Evolutionary conservation across 2,888 invertebrate genomes (phyloP).

Genomic region (Latrodectus hesperus): DNA sequence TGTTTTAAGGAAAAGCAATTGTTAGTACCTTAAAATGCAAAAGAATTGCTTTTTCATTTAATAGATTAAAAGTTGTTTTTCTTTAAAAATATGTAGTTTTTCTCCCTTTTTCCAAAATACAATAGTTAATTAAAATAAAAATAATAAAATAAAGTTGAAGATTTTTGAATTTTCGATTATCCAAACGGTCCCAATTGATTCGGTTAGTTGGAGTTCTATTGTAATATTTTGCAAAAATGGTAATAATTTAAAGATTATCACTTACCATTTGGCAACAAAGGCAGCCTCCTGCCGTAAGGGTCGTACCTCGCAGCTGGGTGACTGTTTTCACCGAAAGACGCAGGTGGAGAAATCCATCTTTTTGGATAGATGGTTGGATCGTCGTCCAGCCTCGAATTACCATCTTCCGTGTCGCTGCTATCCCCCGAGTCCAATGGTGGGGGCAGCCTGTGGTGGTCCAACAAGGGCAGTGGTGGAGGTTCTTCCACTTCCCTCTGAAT

Average conservation of each 20-base stretch:
- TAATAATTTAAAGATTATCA: neutral
- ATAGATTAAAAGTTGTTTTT: too few relatives aligned
- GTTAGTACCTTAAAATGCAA: too few relatives aligned
- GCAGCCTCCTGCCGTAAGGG: conserved; percentile 76
- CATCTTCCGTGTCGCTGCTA: conserved; percentile 48
- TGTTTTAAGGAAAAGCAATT: too few relatives aligned
- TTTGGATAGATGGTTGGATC: conserved; percentile 36
- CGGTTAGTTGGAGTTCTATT: too few relatives aligned
- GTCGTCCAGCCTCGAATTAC: conserved; percentile 21
- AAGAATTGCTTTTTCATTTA: too few relatives aligned
- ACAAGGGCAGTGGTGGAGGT: conserved; percentile 30
- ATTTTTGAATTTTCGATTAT: too few relatives aligned
- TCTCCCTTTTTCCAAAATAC: too few relatives aligned
- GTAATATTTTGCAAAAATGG: too few relatives aligned
- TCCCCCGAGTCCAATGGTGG: conserved; percentile 45
- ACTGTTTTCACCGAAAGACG: conserved; percentile 59
- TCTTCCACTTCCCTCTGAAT: conserved; percentile 10
- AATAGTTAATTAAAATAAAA: too few relatives aligned
- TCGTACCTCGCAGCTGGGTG: conserved; percentile 72
- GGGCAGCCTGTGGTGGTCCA: conserved; percentile 53
- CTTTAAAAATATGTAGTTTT: too few relatives aligned
- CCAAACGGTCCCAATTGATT: too few relatives aligned
- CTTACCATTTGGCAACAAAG: conserved; percentile 79
- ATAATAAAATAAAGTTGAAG: too few relatives aligned
- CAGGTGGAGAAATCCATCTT: conserved; percentile 62